Percentiles rank a stretch among this genome's conserved stretches.
These are phyloP conservation scores for Brachylomia viminalis DNA, from an alignment of 2,888 invertebrate genomes.

Conservation along the genomic window DNA sequence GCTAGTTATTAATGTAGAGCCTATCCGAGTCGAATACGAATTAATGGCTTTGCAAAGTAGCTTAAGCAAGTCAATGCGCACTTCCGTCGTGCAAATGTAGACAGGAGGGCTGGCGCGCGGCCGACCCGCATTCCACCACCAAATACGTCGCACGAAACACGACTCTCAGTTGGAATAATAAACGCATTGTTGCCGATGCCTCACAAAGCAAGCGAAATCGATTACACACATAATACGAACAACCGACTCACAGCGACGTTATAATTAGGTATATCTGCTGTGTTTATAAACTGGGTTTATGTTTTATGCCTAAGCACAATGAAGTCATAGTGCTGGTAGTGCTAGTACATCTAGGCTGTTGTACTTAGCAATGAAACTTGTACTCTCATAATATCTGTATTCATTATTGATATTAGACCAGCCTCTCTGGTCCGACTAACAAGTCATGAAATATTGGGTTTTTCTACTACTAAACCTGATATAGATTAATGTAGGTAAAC, in stretches of 20 bases:
- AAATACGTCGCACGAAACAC: constrained; percentile 83
- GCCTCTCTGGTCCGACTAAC: not conserved
- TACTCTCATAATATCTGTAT: not conserved
- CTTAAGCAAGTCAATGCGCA: constrained; percentile 72
- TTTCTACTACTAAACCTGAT: not conserved
- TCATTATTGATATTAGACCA: not conserved
- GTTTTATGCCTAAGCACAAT: constrained; percentile 24
- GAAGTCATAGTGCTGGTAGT: constrained; percentile 29
- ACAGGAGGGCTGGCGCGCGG: constrained; percentile 73
- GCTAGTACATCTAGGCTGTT: constrained; percentile 8
- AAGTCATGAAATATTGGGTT: not conserved
- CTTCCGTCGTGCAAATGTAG: constrained; percentile 76
- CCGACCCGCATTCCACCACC: constrained; percentile 84
- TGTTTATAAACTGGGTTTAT: constrained; percentile 30
- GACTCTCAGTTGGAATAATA: constrained; percentile 81
- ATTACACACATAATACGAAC: constrained; percentile 65
- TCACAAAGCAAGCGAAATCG: constrained; percentile 71
- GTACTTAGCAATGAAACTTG: not conserved
- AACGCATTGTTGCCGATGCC: constrained; percentile 77
- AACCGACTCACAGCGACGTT: constrained; percentile 43
- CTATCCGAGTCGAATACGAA: constrained; percentile 79
- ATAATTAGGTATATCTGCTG: constrained; percentile 39
- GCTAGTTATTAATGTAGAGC: constrained; percentile 72
- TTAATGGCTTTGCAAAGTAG: constrained; percentile 73
- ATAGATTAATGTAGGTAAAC: not conserved